These are phyloP conservation scores for Gallirallus australis DNA, from an alignment of 2,797 vertebrate species.

Conservation along the genomic window DNA sequence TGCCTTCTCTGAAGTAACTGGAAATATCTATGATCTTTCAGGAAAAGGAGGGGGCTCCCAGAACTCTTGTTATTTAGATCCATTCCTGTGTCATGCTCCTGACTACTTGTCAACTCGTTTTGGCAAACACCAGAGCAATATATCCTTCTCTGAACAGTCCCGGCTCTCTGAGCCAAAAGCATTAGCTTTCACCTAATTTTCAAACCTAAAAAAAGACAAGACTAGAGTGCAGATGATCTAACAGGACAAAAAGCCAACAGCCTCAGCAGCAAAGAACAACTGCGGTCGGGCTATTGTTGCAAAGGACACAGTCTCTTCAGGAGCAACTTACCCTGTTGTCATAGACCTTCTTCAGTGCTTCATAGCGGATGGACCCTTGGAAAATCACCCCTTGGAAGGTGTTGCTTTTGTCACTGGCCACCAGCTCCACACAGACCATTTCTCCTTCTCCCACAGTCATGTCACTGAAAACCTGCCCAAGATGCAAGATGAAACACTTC, in stretches of 20 bases:
- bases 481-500: not conserved
- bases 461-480: slow-evolving; percentile 91
- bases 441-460: slow-evolving; percentile 98
- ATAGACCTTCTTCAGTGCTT: slow-evolving; percentile 97
- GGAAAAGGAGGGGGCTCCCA: not conserved
- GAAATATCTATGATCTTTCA: not conserved
- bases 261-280: not conserved
- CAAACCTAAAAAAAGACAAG: not conserved
- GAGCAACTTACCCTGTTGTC: slow-evolving; percentile 91
- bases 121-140: not conserved
- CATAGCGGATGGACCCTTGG: slow-evolving; percentile 98
- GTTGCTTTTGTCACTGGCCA: slow-evolving; percentile 96
- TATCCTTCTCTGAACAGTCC: not conserved
- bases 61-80: not conserved
- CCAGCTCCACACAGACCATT: slow-evolving; percentile 98
- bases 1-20: not conserved
- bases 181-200: not conserved
- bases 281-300: not conserved
- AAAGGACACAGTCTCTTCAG: not conserved
- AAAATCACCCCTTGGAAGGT: slow-evolving; percentile 98
- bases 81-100: not conserved
- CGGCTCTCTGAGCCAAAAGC: not conserved
- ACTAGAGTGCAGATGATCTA: not conserved
- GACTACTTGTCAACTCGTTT: not conserved
- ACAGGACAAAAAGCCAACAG: not conserved